Base-by-base conservation (phyloP, 35 echinoderm and acorn worm genomes). In the Antedon bifida region DNA sequence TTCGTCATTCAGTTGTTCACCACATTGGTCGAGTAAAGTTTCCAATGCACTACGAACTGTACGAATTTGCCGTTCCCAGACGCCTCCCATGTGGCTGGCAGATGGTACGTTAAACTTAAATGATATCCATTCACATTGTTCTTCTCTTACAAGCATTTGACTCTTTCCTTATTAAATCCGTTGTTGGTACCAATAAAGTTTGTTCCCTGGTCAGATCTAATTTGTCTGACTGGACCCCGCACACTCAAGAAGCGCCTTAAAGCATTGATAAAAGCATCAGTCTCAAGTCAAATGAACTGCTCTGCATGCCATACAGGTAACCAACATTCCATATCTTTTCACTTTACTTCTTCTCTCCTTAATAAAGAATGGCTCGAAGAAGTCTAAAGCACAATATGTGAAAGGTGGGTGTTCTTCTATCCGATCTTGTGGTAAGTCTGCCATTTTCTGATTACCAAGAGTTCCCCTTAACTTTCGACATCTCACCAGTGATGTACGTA, bases 281-380 rank as follows among this genome's bases (percentile, higher is more conserved):
- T 86, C 32, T 86, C 46, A 13, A 91, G 31, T 33, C 0, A 88
- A 31, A 34, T 87, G 85, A 9, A 91, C 42, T 21, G 75, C 85
- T 39, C 84, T 74, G 74, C 78, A 77, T 1, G 81, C 31, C 29
- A 85, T 29, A 32, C 90, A 92, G 3, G 90, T 92, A 45, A 88
- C 88, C 5, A 92, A 26, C 3, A 88, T 86, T 0, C 82, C 78
- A 77, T 88, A 92, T 39, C 78, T 16, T 21, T 84, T 87, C 0
- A 76, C 29, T 12, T 36, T 36, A 32, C 32, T 82, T 55, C 89
- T 10, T 0, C 74, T 46, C 29, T 75, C 29, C 19, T 45, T 82
- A 64, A 84, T 34, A 32, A 80, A 78, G 30, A 82, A 85, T 75
- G 86, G 86, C 14, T 82, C 86, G 77, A 88, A 92, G n/a, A 85